Evolutionary conservation across 2,113 vertebrate species (phyloP), one percentile per base, ranked within the genome.

Genomic region (Anoplopoma fimbria): DNA sequence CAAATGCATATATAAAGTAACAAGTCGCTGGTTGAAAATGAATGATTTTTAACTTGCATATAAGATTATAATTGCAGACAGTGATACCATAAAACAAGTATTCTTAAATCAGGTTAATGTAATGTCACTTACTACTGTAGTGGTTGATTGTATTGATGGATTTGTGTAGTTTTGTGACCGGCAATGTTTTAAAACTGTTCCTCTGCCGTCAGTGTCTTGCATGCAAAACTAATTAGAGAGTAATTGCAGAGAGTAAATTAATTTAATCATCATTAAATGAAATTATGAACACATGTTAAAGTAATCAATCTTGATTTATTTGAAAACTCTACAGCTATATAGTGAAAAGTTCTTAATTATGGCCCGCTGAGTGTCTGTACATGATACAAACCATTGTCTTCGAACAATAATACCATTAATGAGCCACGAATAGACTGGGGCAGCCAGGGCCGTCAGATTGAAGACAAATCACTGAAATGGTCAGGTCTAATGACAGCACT

Each of bases 401-500:
- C 57, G 63, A 82, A 75, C 47, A 33, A 21, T 64, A 15, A 33
- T 10, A 25, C 36, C 69, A 82, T 81, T 70, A 87, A 83, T 53
- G 3, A 68, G 69, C n/a, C 67, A 62, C 69, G 84, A 79, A 85
- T 63, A 62, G 74, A 78, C 79, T 23, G 17, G 70, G 38, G 38
- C 76, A 68, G 73, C 70, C 77, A 69, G 65, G 82, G 77, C 72
- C 80, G 49, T 76, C 78, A 69, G 82, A 73, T 23, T 38, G 23
- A 13, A 63, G 71, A 78, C 90, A 77, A 79, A 86, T 89, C 85
- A 86, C 53, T 63, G 79, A 83, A 87, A 87, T 75, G 77, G 83
- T 87, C 90, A 79, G 47, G 62, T 85, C 45, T 82, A 78, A 78
- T 85, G 83, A 89, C 83, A 77, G 15, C 58, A 55, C 81, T 83